Evolutionary conservation across 2,113 vertebrate species (phyloP), one percentile per base, ranked within the genome.

Genomic region (Turdus rufiventris): DNA sequence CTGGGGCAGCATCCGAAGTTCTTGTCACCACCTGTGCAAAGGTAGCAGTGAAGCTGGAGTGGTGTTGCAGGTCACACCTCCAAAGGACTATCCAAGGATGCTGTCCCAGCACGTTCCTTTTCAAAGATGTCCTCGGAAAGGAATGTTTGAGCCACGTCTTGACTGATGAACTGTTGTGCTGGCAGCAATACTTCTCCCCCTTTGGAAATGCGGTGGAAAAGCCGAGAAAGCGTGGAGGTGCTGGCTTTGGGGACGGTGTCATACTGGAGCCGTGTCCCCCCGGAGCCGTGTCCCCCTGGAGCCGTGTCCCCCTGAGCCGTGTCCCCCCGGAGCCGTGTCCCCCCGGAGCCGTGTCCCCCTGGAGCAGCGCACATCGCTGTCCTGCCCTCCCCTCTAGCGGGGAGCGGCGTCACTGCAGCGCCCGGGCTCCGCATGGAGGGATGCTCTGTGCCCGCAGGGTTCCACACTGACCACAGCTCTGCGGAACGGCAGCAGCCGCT

Each of bases 341-440:
- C 23, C 6, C 38, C 12, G 38, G 38, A 60, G n/a, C 62, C 1
- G 2, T 20, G 53, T 66, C 45, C 53, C 23, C 6, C 1, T 5
- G 66, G 14, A 54, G 85, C 47, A 14, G 61, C 43, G 38, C 70
- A 14, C 34, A 1, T 34, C 78, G 57, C 92, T 90, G 91, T 96
- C 94, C 96, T 96, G 96, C 94, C 88, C 94, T 70, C 85, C 96
- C 96, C 95, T 96, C 96, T 95, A 96, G 96, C 92, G 96, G 95
- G 82, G 5, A 13, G 38, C 45, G 26, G 25, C 18, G 38, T 58
- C 92, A 54, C 25, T 96, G 96, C 96, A 96, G 75, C 3, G 12
- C 19, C 2, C 12, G 13, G 40, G 15, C 79, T 65, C 57, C 42
- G 2, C 4, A 0, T 18, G 3, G 9, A 5, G 3, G 17, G 14